Base-by-base conservation (phyloP, 1,140 invertebrate species). In the Brachionus rotundiformis region DNA sequence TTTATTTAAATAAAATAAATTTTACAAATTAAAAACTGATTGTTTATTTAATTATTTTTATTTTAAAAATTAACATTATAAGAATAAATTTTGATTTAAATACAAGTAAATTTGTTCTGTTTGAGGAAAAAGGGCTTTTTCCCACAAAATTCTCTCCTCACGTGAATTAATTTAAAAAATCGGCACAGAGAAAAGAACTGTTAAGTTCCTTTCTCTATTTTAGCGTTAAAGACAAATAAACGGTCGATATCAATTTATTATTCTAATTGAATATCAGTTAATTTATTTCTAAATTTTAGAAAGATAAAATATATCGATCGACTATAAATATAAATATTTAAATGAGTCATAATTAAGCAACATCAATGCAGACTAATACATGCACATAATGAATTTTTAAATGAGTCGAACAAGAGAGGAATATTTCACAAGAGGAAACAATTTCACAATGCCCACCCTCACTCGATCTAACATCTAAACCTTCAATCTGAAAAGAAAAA, bases 321-420 rank as follows among this genome's bases (percentile, higher is more conserved):
- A 19, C 10, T 54, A n/a, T n/a, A n/a, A 54, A 54, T 54, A 19
- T 54, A 19, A 54, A 54, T 54, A 54, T 54, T 54, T 19, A 54
- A 54, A 54, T 54, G 47, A 54, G 47, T 54, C 47, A 54, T 54
- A 54, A 54, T 19, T 54, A 41, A 41, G n/a, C n/a, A n/a, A 41
- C 39, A 41, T 8, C 39, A 41, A 41, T 41, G 13, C 10, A 41
- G 10, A 41, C 39, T 2, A 8, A 41, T 13, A 13, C 39, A 41
- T 2, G 1, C 36, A 39, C 36, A n/a, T n/a, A n/a, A n/a, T n/a
- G n/a, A n/a, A n/a, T n/a, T 54, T 54, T 19, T 54, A 7, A 54
- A 8, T 16, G 5, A 54, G 23, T 54, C 16, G 47, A 54, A 54
- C 13, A 16, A 49, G 19, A 49, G 19, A 54, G 8, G 23, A 23